phyloP scores from a whole-genome alignment of 1,140 invertebrate genomes.

The Zaprionus gabonicus region DNA sequence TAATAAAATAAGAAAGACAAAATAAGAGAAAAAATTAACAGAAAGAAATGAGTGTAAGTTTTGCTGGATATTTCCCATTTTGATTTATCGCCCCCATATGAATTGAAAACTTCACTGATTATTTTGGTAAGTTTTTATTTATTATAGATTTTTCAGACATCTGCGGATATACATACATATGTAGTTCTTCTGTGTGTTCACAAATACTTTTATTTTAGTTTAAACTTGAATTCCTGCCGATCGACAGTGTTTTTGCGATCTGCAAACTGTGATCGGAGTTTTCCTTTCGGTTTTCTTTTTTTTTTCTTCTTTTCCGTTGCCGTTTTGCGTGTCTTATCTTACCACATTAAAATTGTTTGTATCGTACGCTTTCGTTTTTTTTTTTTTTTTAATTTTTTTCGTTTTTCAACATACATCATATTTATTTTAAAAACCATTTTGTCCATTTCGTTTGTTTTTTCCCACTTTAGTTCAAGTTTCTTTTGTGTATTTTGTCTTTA shows the following conservation, averaged over 20 bases:
- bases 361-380: not conserved
- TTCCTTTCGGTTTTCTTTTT: not conserved
- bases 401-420: conserved; percentile 14
- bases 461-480: conserved; percentile 2
- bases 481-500: conserved; percentile 10
- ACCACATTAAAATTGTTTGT: conserved; percentile 27
- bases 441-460: conserved; percentile 7
- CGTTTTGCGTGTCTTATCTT: conserved; percentile 15
- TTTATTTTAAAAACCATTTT: conserved; percentile 21
- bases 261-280: not conserved
- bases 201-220: not conserved
- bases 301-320: not conserved
- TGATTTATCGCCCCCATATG: not conserved
- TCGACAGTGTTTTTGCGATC: not conserved
- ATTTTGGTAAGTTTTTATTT: conserved; percentile 9
- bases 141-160: conserved; percentile 8
- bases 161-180: conserved; percentile 10
- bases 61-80: no score
- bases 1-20: no score
- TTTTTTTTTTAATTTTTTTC: not conserved
- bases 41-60: no score
- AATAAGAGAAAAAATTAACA: no score
- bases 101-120: not conserved
- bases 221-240: not conserved
- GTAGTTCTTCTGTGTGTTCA: not conserved